phyloP scores from a whole-genome alignment of 2,113 vertebrate species.

The Lynx canadensis region DNA sequence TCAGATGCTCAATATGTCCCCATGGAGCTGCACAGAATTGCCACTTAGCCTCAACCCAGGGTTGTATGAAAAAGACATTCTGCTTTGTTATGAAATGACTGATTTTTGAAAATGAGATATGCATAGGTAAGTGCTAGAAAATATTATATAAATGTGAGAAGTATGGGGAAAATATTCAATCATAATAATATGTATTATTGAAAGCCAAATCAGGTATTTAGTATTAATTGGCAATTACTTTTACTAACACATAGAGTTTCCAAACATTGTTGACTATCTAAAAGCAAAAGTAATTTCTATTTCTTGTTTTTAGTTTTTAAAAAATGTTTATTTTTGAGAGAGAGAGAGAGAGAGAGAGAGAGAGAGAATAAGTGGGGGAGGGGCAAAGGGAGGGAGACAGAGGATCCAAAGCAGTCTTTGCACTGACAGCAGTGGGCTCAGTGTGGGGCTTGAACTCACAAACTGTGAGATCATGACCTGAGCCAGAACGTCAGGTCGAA shows the following conservation, averaged over 20 bases:
- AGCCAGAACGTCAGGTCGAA: too few relatives aligned
- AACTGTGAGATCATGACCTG: too few relatives aligned
- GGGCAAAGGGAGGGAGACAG: too few relatives aligned
- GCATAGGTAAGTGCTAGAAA: not conserved
- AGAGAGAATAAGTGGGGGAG: too few relatives aligned
- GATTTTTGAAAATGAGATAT: slow-evolving; percentile 25
- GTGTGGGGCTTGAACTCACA: too few relatives aligned
- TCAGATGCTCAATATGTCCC: not conserved
- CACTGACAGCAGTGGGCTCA: too few relatives aligned
- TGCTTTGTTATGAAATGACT: slow-evolving; percentile 34
- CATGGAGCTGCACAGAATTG: not conserved
- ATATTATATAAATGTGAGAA: slow-evolving; percentile 44
- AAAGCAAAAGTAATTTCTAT: slow-evolving; percentile 58
- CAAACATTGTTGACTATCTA: not conserved
- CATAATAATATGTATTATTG: not conserved
- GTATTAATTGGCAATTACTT: slow-evolving; percentile 35
- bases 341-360: too few relatives aligned
- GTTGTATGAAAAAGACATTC: slow-evolving; percentile 28
- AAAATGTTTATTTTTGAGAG: too few relatives aligned
- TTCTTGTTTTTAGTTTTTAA: not conserved
- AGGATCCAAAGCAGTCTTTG: too few relatives aligned
- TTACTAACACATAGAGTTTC: not conserved
- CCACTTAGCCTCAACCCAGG: not conserved
- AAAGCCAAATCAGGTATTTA: slow-evolving; percentile 21
- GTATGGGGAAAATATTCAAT: not conserved